Evolutionary conservation across 92 coral and sea anemone species (phyloP).

Genomic region (Scolanthus callimorphus): DNA sequence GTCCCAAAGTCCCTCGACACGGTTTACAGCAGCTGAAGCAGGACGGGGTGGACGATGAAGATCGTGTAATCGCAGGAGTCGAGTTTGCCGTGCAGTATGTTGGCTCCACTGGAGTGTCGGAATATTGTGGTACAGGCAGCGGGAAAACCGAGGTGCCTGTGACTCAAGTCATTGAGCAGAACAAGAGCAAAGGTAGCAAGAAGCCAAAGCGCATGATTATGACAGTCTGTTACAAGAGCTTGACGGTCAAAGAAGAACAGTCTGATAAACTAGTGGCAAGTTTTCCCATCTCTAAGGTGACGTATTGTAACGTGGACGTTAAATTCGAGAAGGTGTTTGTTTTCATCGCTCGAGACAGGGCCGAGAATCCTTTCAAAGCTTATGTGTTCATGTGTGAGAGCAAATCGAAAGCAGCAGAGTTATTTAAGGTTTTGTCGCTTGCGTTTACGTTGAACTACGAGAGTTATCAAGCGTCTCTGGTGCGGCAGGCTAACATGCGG

Average conservation of each 20-base stretch:
- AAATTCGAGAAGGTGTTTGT: conserved; percentile 81
- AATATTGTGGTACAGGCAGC: conserved; percentile 74
- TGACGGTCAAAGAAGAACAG: conserved; percentile 61
- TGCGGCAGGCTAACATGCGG: conserved; percentile 50
- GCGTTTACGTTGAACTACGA: conserved; percentile 82
- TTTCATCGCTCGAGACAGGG: conserved; percentile 74
- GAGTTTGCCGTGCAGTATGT: conserved; percentile 71
- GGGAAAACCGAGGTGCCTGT: conserved; percentile 88
- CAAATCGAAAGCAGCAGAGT: conserved; percentile 72
- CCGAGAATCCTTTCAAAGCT: conserved; percentile 69
- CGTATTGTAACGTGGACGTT: conserved; percentile 81
- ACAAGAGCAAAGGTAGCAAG: conserved; percentile 53
- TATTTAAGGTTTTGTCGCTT: conserved; percentile 73
- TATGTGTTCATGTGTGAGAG: conserved; percentile 85
- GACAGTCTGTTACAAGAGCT: conserved; percentile 68
- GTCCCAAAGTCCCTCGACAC: too few relatives aligned
- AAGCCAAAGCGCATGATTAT: conserved; percentile 58
- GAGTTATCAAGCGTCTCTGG: conserved; percentile 68
- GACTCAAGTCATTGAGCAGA: conserved; percentile 57
- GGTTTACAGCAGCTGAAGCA: conserved; percentile 82
- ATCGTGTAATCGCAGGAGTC: conserved; percentile 73
- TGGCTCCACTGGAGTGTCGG: conserved; percentile 76
- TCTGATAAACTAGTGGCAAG: conserved; percentile 58
- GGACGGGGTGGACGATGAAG: conserved; percentile 86
- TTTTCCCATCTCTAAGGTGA: conserved; percentile 76